Percentiles rank a stretch among this genome's conserved stretches.
phyloP scores from a whole-genome alignment of 2,888 invertebrate genomes.

The Sepiola atlantica region DNA sequence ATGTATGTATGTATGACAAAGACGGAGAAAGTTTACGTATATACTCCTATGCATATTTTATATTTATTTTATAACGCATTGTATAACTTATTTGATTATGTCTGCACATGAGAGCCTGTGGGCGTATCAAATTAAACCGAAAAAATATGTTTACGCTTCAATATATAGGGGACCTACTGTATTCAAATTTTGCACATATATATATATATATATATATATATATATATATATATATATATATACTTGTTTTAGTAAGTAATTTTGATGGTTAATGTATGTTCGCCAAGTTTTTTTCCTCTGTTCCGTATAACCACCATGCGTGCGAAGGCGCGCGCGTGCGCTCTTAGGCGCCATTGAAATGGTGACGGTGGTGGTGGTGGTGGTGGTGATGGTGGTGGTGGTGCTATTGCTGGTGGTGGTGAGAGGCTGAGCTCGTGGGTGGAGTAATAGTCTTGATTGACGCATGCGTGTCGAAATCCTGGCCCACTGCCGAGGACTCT shows the following conservation, averaged over 20 bases:
- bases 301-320: background rate
- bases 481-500: background rate
- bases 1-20: too few relatives aligned
- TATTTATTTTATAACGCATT: too few relatives aligned
- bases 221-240: too few relatives aligned
- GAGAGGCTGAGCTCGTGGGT: too few relatives aligned
- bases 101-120: background rate
- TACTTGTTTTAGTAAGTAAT: background rate
- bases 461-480: background rate
- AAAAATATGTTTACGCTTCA: background rate
- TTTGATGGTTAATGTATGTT: background rate
- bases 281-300: background rate
- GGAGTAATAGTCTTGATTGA: background rate
- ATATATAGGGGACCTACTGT: background rate
- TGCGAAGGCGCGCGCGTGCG: background rate
- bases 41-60: background rate
- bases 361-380: background rate
- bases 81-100: too few relatives aligned
- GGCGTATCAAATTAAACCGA: background rate
- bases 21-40: background rate
- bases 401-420: too few relatives aligned
- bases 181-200: background rate
- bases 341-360: background rate
- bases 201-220: background rate
- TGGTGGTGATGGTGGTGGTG: too few relatives aligned